Evolutionary conservation across 2,113 vertebrate species (phyloP), one percentile per base, ranked within the genome.

Genomic region (Dipodomys stephensi): DNA sequence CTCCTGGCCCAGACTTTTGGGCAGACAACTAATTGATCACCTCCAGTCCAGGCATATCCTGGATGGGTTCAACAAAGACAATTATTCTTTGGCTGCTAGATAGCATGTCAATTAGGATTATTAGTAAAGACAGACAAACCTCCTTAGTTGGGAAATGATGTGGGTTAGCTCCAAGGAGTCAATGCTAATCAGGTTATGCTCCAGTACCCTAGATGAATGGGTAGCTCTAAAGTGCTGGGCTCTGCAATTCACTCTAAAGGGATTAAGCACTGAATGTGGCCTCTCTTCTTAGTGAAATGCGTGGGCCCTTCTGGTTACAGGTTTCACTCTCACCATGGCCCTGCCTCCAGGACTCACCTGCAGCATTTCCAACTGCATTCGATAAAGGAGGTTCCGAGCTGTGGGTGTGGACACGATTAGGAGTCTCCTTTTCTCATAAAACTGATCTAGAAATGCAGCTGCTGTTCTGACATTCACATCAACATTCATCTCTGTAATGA

Each of bases 351-450:
- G 28, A 72, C 97, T 98, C 98, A 99, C 99, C 99, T 99, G 99
- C 53, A 99, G 95, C 98, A 99, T 99, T 87, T 99, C 99, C 98
- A 99, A 96, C 97, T 99, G 99, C 97, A 99, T 98, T 97, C 99
- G 98, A 97, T 99, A 99, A 95, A 99, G 99, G 73, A 99, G 99
- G 98, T 99, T 99, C 94, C 99, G 99, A 72, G 99, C 99, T 79
- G 99, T 99, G 57, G 99, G 99, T 44, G 99, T 98, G 3, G 99
- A 99, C 98, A 99, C 98, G 96, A 99, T 99, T 94, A 99, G 98
- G 69, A 99, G 98, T 69, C 99, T 98, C 39, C 99, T 98, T 97
- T 99, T 99, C 98, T 99, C 99, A 94, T 99, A 99, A 98, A 99
- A 99, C 65, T 99, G 99, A 97, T 99, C 99, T 97, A 99, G 97